phyloP scores from a whole-genome alignment of 2,113 vertebrate genomes.

The Ancistrus triradiatus region DNA sequence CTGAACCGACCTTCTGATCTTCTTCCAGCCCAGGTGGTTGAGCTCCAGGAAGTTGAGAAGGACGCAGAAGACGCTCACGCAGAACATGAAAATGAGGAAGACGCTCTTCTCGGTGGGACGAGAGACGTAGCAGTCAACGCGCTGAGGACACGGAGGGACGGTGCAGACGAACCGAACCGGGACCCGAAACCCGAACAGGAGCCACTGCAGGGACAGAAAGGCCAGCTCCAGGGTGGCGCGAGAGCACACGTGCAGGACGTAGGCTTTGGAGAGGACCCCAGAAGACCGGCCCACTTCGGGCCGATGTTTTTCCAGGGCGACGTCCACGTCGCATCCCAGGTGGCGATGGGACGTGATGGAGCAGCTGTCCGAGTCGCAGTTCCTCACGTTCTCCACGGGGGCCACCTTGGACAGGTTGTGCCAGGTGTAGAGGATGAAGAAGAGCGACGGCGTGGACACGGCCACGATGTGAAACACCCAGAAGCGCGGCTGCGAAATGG shows the following conservation, averaged over 20 bases:
- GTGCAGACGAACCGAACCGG: slow-evolving; percentile 64
- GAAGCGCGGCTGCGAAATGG: slow-evolving; percentile 73
- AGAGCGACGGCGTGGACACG: slow-evolving; percentile 70
- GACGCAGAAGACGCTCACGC: slow-evolving; percentile 68
- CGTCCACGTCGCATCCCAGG: slow-evolving; percentile 58
- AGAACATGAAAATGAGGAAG: slow-evolving; percentile 73
- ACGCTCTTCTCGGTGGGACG: slow-evolving; percentile 74
- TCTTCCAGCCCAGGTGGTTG: slow-evolving; percentile 75
- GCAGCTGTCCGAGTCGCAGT: slow-evolving; percentile 68
- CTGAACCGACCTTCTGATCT: slow-evolving; percentile 51
- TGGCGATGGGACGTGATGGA: slow-evolving; percentile 65
- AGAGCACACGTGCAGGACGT: slow-evolving; percentile 68
- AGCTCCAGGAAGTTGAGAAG: slow-evolving; percentile 71
- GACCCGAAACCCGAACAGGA: slow-evolving; percentile 70
- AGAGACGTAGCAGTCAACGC: slow-evolving; percentile 72
- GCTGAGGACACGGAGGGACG: slow-evolving; percentile 59
- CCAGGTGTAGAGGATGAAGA: slow-evolving; percentile 75
- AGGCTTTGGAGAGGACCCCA: slow-evolving; percentile 70
- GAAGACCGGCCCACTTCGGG: slow-evolving; percentile 11
- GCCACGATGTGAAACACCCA: slow-evolving; percentile 77
- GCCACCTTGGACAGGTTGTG: slow-evolving; percentile 67
- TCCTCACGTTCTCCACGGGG: slow-evolving; percentile 37
- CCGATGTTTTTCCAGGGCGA: slow-evolving; percentile 50
- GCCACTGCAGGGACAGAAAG: slow-evolving; percentile 70
- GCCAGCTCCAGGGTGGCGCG: slow-evolving; percentile 64